These are phyloP conservation scores for Otus sunia DNA, from an alignment of 2,113 vertebrate species.

Conservation along the genomic window DNA sequence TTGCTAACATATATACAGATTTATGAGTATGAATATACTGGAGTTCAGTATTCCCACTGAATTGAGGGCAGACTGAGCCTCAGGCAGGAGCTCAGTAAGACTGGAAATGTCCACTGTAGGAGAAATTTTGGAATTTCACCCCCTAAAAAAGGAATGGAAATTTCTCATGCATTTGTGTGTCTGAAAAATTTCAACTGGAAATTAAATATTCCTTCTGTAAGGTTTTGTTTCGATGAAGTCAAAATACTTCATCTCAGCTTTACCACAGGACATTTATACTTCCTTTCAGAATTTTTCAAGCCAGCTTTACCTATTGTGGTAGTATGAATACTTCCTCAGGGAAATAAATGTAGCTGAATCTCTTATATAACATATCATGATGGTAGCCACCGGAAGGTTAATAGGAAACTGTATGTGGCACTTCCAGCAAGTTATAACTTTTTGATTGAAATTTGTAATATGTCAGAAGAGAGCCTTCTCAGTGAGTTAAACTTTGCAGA, in stretches of 20 bases:
- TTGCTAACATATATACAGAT: neutral
- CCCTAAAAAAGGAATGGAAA: neutral
- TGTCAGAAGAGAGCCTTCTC: neutral
- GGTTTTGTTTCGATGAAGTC: neutral
- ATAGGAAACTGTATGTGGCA: neutral
- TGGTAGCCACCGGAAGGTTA: neutral
- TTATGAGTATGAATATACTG: neutral
- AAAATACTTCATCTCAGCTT: neutral
- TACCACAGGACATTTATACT: neutral
- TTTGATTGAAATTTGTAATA: slow-evolving; percentile 3
- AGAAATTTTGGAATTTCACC: neutral
- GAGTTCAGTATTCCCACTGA: neutral
- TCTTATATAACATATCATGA: neutral
- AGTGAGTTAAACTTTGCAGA: neutral
- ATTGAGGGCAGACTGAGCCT: neutral
- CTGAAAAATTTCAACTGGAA: neutral
- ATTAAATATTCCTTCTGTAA: neutral
- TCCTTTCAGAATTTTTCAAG: neutral
- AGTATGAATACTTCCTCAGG: neutral
- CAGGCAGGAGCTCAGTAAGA: neutral
- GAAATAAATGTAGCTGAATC: neutral
- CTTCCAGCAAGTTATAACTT: neutral
- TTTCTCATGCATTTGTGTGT: neutral
- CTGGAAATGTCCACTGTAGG: neutral
- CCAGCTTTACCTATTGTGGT: neutral